Evolutionary conservation across 1,140 invertebrate species (phyloP).

Genomic region (Drosophila nikananu): DNA sequence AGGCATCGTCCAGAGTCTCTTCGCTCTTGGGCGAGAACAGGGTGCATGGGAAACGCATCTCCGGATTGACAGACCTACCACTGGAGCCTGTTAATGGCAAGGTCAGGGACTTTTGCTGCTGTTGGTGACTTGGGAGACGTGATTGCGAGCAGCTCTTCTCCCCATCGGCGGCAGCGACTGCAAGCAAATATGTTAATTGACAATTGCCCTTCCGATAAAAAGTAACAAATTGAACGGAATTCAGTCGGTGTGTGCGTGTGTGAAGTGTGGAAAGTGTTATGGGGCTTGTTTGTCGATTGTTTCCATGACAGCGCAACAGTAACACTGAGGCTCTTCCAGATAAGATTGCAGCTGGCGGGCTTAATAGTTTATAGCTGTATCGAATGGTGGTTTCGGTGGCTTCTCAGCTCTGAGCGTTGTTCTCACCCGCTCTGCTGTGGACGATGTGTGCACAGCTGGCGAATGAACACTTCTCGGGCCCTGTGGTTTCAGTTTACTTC

Average conservation of each 20-base stretch:
- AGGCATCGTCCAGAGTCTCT: conserved; percentile 75
- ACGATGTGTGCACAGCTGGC: conserved; percentile 52
- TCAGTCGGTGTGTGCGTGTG: conserved; percentile 18
- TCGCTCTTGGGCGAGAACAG: conserved; percentile 72
- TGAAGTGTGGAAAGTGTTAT: conserved; percentile 36
- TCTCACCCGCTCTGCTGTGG: conserved; percentile 1
- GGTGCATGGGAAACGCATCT: conserved; percentile 71
- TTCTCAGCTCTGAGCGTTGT: conserved; percentile 36
- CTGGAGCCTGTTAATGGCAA: conserved; percentile 68
- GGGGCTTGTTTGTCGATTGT: conserved; percentile 66
- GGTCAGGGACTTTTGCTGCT: conserved; percentile 74
- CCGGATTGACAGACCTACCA: conserved; percentile 37
- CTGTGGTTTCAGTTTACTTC: conserved; percentile 10
- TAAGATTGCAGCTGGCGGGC: conserved; percentile 63
- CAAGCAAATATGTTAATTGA: conserved; percentile 42
- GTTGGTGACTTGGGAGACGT: conserved; percentile 35
- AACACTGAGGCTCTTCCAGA: conserved; percentile 39
- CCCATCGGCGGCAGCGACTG: conserved; percentile 17
- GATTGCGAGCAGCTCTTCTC: conserved; percentile 30
- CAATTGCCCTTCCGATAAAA: conserved; percentile 46
- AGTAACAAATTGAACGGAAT: conserved; percentile 58
- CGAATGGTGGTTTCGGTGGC: conserved; percentile 1
- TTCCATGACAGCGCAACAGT: conserved; percentile 66
- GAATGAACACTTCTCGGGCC: conserved; percentile 27
- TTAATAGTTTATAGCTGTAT: conserved; percentile 37